Evolutionary conservation across 2,888 invertebrate genomes (phyloP).

Genomic region (Aporophyla lueneburgensis): DNA sequence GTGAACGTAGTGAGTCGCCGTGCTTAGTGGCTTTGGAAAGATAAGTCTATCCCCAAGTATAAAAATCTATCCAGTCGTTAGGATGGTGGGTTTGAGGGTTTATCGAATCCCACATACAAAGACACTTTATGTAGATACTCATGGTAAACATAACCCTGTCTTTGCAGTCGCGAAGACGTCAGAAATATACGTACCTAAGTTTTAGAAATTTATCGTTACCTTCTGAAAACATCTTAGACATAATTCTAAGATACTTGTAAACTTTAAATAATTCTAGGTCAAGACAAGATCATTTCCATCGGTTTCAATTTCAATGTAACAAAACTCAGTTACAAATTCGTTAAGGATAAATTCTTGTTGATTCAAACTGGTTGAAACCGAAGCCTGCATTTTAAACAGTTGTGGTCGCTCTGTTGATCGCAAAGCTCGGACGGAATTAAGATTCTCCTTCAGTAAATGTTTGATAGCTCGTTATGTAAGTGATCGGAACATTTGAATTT

Average conservation of each 20-base stretch:
- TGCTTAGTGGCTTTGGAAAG: neutral
- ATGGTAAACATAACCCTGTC: neutral
- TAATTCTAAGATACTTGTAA: neutral
- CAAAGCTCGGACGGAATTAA: slow-evolving; percentile 36
- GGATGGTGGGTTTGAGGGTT: neutral
- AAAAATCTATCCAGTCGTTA: neutral
- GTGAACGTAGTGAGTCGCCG: neutral
- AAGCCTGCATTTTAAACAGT: slow-evolving; percentile 62
- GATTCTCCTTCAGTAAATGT: slow-evolving; percentile 49
- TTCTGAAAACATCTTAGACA: neutral
- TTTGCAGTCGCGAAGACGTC: neutral
- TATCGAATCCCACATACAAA: neutral
- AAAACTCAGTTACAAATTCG: slow-evolving; percentile 54
- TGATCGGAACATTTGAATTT: slow-evolving; percentile 43
- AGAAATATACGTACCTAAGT: neutral
- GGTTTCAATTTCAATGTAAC: slow-evolving; percentile 24
- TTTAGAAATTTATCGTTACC: neutral
- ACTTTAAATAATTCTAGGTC: slow-evolving; percentile 28
- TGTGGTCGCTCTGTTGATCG: slow-evolving; percentile 52
- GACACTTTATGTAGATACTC: neutral
- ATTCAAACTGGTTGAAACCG: slow-evolving; percentile 45
- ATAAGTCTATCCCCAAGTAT: neutral
- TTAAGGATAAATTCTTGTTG: slow-evolving; percentile 61
- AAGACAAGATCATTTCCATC: slow-evolving; percentile 25
- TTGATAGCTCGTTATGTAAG: slow-evolving; percentile 39